Evolutionary conservation across 2,113 vertebrate species (phyloP), one percentile per base, ranked within the genome.

Genomic region (Corydoras maculifer): DNA sequence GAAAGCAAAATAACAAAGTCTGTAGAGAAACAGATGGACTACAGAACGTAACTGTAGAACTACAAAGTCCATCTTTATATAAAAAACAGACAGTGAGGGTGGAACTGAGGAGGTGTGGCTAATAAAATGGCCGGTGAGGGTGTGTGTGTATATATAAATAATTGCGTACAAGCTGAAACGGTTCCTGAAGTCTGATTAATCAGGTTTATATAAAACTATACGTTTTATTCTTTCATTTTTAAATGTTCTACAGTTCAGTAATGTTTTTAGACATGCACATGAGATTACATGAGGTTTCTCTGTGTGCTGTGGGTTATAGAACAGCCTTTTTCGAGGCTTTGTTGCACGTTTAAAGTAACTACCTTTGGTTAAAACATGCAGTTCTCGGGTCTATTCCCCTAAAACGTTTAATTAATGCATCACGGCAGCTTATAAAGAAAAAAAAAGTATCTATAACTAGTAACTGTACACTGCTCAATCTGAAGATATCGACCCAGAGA

Each of bases 341-440:
- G 13, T 57, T 57, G 64, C 29, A 78, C 82, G 76, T 79, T 72
- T 80, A 78, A 76, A 76, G 74, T 32, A 66, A 81, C 81, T 77
- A 83, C 67, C 69, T 79, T 86, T 8, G n/a, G 77, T 80, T 78
- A 68, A 30, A 14, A 79, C 86, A 86, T 88, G 86, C 86, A 84
- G 68, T 74, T 80, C 43, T 25, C 69, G 53, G 78, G 79, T 69
- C 18, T 66, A 13, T 53, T 35, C 18, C 32, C 55, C 57, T 50
- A 64, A 63, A 9, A 10, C 51, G n/a, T 35, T 31, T 53, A 53
- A 48, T 9, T 54, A 6, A 4, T 25, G 29, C 14, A 5, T 6
- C 10, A n/a, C 8, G 8, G 32, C 13, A 59, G 14, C 57, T 18
- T 13, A 48, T 35, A 4, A 35, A 18, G 51, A 29, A 9, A 61